Percentiles rank a stretch among this genome's conserved stretches.
phyloP scores from a whole-genome alignment of 2,888 invertebrate genomes.

The Aquatica leii region DNA sequence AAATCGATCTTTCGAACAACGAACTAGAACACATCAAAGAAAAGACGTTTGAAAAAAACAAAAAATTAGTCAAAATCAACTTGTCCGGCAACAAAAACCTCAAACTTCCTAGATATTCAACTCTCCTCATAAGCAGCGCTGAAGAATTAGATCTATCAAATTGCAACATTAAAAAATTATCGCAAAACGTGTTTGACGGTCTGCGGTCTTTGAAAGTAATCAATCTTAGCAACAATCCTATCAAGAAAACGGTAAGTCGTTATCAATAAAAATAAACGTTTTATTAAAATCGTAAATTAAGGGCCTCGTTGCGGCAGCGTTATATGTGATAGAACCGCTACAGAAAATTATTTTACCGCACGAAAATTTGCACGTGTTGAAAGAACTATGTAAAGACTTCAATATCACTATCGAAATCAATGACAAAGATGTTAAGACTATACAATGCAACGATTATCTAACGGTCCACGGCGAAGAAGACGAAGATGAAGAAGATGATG shows the following conservation, averaged over 20 bases:
- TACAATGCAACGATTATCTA: background rate
- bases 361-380: background rate
- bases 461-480: background rate
- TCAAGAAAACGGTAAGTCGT: conserved; percentile 43
- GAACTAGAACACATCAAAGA: conserved; percentile 60
- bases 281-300: background rate
- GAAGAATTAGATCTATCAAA: conserved; percentile 55
- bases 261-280: background rate
- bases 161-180: conserved; percentile 56
- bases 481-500: background rate
- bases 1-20: conserved; percentile 57
- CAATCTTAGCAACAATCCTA: conserved; percentile 56
- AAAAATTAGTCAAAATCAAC: conserved; percentile 61
- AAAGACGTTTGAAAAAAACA: conserved; percentile 58
- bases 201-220: conserved; percentile 54
- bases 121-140: conserved; percentile 54
- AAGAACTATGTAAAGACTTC: background rate
- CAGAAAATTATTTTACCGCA: background rate
- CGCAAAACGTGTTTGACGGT: conserved; percentile 56
- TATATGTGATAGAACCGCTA: background rate
- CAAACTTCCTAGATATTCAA: conserved; percentile 48
- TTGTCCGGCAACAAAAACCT: conserved; percentile 60
- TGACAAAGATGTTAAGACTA: background rate
- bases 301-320: background rate
- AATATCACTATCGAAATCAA: background rate